Evolutionary conservation across 2,113 vertebrate species (phyloP), one percentile per base, ranked within the genome.

Genomic region (Silurus asotus): DNA sequence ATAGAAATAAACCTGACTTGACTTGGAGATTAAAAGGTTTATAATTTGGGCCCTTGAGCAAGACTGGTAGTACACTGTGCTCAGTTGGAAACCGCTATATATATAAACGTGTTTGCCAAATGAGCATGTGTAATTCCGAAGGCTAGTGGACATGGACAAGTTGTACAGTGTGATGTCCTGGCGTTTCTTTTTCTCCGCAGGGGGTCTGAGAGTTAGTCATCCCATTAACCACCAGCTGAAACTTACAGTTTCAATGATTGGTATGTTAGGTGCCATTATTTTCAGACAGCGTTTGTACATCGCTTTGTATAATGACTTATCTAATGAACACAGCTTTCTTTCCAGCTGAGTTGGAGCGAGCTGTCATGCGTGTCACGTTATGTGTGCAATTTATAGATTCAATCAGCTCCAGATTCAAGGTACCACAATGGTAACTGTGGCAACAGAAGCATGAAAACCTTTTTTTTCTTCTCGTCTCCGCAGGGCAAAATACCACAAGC

Each of bases 401-500:
- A 55, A 25, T 84, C 77, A 45, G 62, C 84, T 84, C 45, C 0
- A 13, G 49, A 49, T 56, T 15, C 69, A 74, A 28, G 67, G 5
- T 67, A 49, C 83, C 69, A n/a, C 28, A 13, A 64, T 84, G 81
- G 87, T 89, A 65, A 58, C 77, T 85, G n/a, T 89, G 77, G 84
- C 80, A 89, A 89, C 85, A 67, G 53, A 51, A 77, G n/a, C 67
- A 55, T 55, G 69, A 53, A 88, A 86, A 48, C 10, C 6, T 17
- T 83, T 62, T 78, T 25, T 3, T 74, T 87, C 90, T 87, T 28
- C 49, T 55, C 79, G 81, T 84, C 90, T 88, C 90, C 92, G 77
- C 93, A 99, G 98, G 94, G 96, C 98, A 89, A 99, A 99, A 93
- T 98, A 97, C 93, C 97, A 99, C 93, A 99, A 99, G 92, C 96